Evolutionary conservation across 1,140 invertebrate species (phyloP).

Genomic region (Sitobion miscanthi): DNA sequence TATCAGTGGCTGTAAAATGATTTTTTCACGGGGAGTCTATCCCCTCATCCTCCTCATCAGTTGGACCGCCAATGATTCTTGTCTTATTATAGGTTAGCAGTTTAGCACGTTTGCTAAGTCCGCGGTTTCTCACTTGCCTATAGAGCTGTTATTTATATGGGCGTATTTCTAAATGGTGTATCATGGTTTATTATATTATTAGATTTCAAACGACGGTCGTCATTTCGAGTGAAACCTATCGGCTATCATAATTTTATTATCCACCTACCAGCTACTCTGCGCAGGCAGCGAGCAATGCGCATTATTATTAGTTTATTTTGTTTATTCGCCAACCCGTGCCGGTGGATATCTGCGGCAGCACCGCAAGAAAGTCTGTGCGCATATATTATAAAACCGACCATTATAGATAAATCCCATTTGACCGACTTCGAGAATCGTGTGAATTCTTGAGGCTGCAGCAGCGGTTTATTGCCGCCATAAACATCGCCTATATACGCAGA

Average conservation of each 20-base stretch:
- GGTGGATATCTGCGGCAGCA: no score
- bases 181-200: not conserved
- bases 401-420: not conserved
- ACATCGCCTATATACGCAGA: not conserved
- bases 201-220: not conserved
- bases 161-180: not conserved
- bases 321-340: not conserved
- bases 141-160: no score
- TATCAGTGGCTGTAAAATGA: no score
- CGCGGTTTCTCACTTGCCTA: not conserved
- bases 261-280: no score
- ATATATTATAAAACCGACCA: not conserved
- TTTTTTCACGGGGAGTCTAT: no score
- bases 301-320: not conserved
- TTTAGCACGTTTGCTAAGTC: not conserved
- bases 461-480: not conserved
- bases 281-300: not conserved
- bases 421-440: constrained; percentile 37
- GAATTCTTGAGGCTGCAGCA: not conserved
- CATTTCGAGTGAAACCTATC: not conserved
- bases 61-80: no score
- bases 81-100: not conserved
- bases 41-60: no score
- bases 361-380: not conserved
- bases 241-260: not conserved